These are phyloP conservation scores for Lepidochrysops patricia DNA, from an alignment of 2,888 invertebrate species.

Conservation along the genomic window DNA sequence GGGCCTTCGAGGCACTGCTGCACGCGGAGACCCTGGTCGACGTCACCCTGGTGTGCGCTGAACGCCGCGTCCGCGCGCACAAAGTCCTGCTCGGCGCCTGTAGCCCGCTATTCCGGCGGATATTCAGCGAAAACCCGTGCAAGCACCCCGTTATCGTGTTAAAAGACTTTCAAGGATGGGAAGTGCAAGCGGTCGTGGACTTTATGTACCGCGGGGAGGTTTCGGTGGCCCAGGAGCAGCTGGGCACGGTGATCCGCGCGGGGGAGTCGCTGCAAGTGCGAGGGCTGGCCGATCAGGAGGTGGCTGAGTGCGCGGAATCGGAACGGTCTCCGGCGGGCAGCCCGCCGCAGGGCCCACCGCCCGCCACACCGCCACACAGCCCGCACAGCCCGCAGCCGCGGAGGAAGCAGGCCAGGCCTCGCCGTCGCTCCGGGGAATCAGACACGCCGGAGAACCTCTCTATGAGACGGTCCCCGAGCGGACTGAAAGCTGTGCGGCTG, in stretches of 20 bases:
- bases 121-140: conserved; percentile 93
- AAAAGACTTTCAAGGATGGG: conserved; percentile 92
- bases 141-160: conserved; percentile 94
- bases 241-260: conserved; percentile 88
- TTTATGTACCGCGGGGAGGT: conserved; percentile 97
- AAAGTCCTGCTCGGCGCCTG: conserved; percentile 92
- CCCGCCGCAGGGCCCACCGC: conserved; percentile 60
- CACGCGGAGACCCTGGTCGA: conserved; percentile 91
- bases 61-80: conserved; percentile 89
- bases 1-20: conserved; percentile 90
- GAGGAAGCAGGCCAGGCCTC: conserved; percentile 88
- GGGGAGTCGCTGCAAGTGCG: conserved; percentile 91
- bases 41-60: conserved; percentile 91
- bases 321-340: conserved; percentile 57
- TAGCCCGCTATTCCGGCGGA: conserved; percentile 91
- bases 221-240: conserved; percentile 88
- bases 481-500: conserved; percentile 56
- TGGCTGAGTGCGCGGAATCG: conserved; percentile 54
- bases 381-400: conserved; percentile 88
- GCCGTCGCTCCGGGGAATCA: conserved; percentile 86
- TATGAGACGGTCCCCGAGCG: conserved; percentile 70
- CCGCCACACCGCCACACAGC: conserved; percentile 64
- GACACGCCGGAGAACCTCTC: conserved; percentile 76
- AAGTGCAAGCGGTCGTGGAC: conserved; percentile 91
- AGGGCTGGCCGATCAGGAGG: conserved; percentile 81